Evolutionary conservation across 2,113 vertebrate species (phyloP).

Genomic region (Condylura cristata): DNA sequence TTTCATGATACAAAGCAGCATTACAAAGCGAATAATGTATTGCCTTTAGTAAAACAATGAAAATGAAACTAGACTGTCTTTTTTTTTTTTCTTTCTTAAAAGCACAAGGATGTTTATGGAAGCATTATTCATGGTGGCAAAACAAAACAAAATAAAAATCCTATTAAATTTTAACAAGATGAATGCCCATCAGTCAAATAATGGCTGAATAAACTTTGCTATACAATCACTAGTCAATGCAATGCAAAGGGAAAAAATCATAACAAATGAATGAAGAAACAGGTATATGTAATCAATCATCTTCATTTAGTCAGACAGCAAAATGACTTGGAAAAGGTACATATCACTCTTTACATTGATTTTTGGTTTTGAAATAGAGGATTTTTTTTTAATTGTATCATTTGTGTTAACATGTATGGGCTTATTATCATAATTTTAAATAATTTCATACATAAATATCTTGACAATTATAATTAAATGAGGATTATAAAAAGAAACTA

Average conservation of each 20-base stretch:
- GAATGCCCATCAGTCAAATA: not conserved
- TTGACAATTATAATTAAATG: not conserved
- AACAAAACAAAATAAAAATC: not conserved
- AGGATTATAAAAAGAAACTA: not conserved
- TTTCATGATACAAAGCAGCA: not conserved
- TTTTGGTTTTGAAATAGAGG: not conserved
- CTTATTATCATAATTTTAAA: not conserved
- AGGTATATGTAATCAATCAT: not conserved
- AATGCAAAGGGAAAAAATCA: not conserved
- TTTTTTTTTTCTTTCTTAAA: not conserved
- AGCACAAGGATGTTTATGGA: not conserved
- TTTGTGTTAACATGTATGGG: not conserved
- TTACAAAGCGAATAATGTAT: not conserved
- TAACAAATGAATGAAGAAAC: not conserved
- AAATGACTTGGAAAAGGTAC: not conserved
- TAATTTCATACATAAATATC: not conserved
- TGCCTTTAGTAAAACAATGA: not conserved
- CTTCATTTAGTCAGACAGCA: not conserved
- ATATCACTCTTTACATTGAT: not conserved
- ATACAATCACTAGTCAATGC: not conserved
- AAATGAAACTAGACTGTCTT: not conserved
- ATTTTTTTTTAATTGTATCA: not conserved
- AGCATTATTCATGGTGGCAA: not conserved
- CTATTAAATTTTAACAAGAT: not conserved
- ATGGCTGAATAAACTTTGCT: not conserved